Percentiles rank a stretch among this genome's conserved stretches.
phyloP scores from a whole-genome alignment of 2,113 vertebrate genomes.

The Pituophis catenifer region DNA sequence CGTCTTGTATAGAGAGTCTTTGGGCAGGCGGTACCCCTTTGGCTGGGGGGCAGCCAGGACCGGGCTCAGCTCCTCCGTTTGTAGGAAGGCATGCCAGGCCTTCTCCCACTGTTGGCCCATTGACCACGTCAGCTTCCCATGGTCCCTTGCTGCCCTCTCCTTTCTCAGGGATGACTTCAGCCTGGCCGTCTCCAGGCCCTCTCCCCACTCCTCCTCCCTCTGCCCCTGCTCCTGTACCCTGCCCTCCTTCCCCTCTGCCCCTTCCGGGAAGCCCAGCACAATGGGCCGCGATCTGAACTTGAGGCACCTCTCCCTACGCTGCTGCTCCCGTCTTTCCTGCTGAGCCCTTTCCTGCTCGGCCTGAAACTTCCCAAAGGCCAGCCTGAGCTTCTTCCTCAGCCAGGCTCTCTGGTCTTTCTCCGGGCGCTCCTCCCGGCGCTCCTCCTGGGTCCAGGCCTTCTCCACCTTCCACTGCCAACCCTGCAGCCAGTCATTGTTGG shows the following conservation, averaged over 20 bases:
- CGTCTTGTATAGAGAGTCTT: neutral
- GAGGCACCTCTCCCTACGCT: neutral
- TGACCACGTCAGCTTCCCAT: neutral
- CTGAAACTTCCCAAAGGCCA: fast-evolving
- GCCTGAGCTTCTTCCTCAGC: neutral
- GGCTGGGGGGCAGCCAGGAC: neutral
- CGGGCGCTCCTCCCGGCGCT: fast-evolving
- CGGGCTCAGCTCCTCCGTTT: neutral
- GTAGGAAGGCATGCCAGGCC: neutral
- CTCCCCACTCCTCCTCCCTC: fast-evolving
- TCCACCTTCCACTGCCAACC: neutral
- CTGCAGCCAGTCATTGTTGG: neutral
- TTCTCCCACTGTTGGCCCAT: fast-evolving
- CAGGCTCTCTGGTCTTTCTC: neutral
- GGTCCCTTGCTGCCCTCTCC: too few species aligned
- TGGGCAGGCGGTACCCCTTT: neutral
- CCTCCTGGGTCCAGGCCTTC: neutral
- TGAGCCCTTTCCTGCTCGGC: fast-evolving
- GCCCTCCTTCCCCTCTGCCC: fast-evolving
- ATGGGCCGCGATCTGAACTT: neutral
- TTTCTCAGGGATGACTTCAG: neutral
- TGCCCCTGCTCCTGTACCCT: neutral
- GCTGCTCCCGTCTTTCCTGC: fast-evolving
- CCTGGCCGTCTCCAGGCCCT: fast-evolving
- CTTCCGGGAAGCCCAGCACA: neutral